Percentiles rank a stretch among this genome's conserved stretches.
Evolutionary conservation across 2,888 invertebrate genomes (phyloP).

Genomic region (Trichogramma evanescens): DNA sequence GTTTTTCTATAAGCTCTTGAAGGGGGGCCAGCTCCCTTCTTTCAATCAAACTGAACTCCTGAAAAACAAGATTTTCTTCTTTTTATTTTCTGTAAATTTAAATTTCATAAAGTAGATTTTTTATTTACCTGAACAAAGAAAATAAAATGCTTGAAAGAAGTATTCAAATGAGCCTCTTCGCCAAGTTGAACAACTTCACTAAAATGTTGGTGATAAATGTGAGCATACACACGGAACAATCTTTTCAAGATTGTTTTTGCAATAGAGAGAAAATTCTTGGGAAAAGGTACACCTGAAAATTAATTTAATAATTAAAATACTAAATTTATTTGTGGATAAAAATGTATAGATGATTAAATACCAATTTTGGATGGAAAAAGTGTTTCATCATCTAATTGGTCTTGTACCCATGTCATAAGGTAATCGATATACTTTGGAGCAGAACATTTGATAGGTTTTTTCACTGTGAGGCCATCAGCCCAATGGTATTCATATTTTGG

Average conservation of each 20-base stretch:
- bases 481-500: conserved; percentile 99
- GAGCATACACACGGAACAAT: conserved; percentile 96
- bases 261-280: conserved; percentile 92
- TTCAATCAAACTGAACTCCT: conserved; percentile 97
- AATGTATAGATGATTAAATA: conserved; percentile 34
- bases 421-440: conserved; percentile 99
- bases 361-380: conserved; percentile 97
- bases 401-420: conserved; percentile 99
- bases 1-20: conserved; percentile 94
- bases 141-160: conserved; percentile 99
- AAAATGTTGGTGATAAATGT: conserved; percentile 99
- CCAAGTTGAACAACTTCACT: conserved; percentile 94
- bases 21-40: conserved; percentile 92
- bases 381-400: conserved; percentile 96
- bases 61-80: conserved; percentile 42
- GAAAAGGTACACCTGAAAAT: conserved; percentile 83
- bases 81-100: not conserved
- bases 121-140: conserved; percentile 80
- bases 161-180: conserved; percentile 98
- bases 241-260: conserved; percentile 98
- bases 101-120: not conserved
- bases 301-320: conserved; percentile 1
- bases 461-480: conserved; percentile 97
- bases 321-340: not conserved
- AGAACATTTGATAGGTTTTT: conserved; percentile 98